Percentiles rank a stretch among this genome's conserved stretches.
Evolutionary conservation across 2,888 invertebrate genomes (phyloP).

Genomic region (Drosophila neotestacea): DNA sequence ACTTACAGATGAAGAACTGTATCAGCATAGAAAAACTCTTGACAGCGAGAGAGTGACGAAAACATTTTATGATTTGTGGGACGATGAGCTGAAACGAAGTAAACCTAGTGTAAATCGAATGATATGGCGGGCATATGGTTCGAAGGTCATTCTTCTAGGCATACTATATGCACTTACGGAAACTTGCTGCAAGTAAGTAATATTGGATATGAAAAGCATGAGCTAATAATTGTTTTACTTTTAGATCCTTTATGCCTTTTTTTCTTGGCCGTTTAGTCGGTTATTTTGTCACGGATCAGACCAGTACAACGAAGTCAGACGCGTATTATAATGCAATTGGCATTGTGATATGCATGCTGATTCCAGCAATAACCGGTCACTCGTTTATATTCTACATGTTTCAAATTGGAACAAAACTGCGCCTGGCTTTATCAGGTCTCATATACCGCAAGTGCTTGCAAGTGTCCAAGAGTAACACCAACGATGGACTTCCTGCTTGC

Average conservation of each 20-base stretch:
- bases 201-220: too few species aligned
- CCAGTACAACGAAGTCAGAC: constrained; percentile 86
- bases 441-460: constrained; percentile 90
- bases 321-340: constrained; percentile 90
- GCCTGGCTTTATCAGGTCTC: constrained; percentile 90
- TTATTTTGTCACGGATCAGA: constrained; percentile 87
- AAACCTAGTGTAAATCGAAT: constrained; percentile 86
- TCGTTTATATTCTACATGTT: constrained; percentile 90
- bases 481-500: constrained; percentile 92
- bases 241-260: constrained; percentile 88
- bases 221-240: constrained; percentile 28
- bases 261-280: constrained; percentile 89
- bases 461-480: constrained; percentile 92
- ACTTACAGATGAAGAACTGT: constrained; percentile 87
- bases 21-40: constrained; percentile 86
- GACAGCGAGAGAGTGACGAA: constrained; percentile 86
- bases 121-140: constrained; percentile 85
- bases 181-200: constrained; percentile 80
- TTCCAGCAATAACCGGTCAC: constrained; percentile 88
- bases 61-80: constrained; percentile 85
- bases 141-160: constrained; percentile 80
- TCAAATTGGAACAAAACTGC: constrained; percentile 89
- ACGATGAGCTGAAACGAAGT: constrained; percentile 80
- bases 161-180: constrained; percentile 79
- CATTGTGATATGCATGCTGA: constrained; percentile 87